These are phyloP conservation scores for Thalassaphorura encarpata DNA, from an alignment of 1,140 invertebrate species.

Conservation along the genomic window DNA sequence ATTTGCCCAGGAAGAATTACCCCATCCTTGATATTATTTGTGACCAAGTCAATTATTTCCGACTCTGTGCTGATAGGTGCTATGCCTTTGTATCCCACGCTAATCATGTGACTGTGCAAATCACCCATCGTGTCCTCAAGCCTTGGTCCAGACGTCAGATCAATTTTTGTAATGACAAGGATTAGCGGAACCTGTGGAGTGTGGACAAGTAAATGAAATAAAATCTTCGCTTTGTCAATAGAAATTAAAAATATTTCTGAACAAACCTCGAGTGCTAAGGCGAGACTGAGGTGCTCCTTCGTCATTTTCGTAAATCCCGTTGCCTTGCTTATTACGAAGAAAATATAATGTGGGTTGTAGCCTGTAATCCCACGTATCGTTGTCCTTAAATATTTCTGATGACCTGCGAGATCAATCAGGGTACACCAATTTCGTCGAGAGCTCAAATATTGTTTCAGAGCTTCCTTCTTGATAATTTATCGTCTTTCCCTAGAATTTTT, in stretches of 20 bases:
- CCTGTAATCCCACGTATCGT: slow-evolving; percentile 89
- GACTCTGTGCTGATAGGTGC: slow-evolving; percentile 58
- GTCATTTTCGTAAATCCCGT: slow-evolving; percentile 57
- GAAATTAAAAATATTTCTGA: background rate
- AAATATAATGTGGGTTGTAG: slow-evolving; percentile 88
- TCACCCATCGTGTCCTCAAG: slow-evolving; percentile 46
- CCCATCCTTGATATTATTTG: slow-evolving; percentile 35
- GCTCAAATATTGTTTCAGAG: slow-evolving; percentile 87
- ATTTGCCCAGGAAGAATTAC: slow-evolving; percentile 47
- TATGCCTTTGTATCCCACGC: slow-evolving; percentile 18
- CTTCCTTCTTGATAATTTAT: slow-evolving; percentile 85
- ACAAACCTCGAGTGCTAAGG: slow-evolving; percentile 63
- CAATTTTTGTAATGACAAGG: slow-evolving; percentile 80
- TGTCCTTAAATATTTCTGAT: slow-evolving; percentile 90
- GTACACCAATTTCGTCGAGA: slow-evolving; percentile 83
- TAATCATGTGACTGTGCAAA: slow-evolving; percentile 41
- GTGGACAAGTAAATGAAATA: background rate
- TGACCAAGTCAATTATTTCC: slow-evolving; percentile 51
- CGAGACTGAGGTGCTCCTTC: slow-evolving; percentile 73
- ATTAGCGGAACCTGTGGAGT: slow-evolving; percentile 56
- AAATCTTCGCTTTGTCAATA: background rate
- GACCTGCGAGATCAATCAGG: slow-evolving; percentile 92
- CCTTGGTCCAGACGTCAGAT: slow-evolving; percentile 49
- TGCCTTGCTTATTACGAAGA: slow-evolving; percentile 69
- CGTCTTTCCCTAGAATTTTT: slow-evolving; percentile 48